Evolutionary conservation across 2,113 vertebrate genomes (phyloP).

Genomic region (Camelus dromedarius): DNA sequence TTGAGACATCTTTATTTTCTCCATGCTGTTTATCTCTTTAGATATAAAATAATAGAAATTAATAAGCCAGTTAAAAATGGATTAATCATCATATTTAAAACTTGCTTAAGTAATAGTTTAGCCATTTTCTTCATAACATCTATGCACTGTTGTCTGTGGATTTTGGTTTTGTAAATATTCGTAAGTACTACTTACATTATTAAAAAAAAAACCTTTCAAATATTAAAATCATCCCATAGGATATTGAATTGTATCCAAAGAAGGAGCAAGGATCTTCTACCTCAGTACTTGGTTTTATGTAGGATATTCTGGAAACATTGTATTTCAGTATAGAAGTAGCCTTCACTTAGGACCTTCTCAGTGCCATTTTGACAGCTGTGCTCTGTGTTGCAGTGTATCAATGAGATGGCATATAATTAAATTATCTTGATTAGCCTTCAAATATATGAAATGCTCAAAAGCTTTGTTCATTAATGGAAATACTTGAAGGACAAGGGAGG

Average conservation of each 20-base stretch:
- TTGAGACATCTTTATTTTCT: background rate
- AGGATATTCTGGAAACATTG: background rate
- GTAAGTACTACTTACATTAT: background rate
- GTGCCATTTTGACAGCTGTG: background rate
- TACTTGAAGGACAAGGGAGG: background rate
- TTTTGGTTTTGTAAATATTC: background rate
- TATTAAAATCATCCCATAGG: background rate
- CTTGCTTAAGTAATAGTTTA: background rate
- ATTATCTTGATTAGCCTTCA: background rate
- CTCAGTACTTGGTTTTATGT: background rate
- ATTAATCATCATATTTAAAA: background rate
- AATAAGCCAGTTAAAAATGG: conserved; percentile 2
- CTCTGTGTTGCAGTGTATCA: background rate
- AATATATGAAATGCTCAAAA: background rate
- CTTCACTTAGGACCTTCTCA: conserved; percentile 7
- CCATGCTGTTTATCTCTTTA: background rate
- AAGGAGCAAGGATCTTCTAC: background rate
- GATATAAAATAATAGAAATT: background rate
- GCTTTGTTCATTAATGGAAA: background rate
- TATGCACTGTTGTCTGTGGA: background rate
- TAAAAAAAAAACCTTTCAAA: background rate
- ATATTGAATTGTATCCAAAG: background rate
- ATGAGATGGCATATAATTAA: background rate
- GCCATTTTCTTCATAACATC: background rate
- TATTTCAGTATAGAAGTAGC: background rate